Base-by-base conservation (phyloP, 2,797 vertebrate species). In the Octomys mimax region DNA sequence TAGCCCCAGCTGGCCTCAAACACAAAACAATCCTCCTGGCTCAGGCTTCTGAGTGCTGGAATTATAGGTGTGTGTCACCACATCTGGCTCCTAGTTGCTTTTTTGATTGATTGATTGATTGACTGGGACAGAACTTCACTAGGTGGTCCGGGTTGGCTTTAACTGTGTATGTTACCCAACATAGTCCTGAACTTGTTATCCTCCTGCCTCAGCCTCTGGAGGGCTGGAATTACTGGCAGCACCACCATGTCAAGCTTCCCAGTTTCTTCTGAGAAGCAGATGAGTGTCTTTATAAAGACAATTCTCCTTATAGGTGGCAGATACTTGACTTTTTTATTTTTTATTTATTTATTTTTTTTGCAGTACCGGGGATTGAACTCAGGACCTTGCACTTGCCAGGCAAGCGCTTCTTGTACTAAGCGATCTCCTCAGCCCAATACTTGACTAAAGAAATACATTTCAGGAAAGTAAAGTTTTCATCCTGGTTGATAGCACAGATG, bases 381-480 rank as follows among this genome's bases (percentile, higher is more conserved):
- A 39, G 39, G 39, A 39, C 39, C 39, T 39, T 39, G 39, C 39
- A 39, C 39, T 39, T 39, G 39, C 39, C 39, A 39, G 39, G 39
- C 39, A 39, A 39, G 39, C 39, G 39, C 39, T 39, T 39, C 2
- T 39, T 39, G 39, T 39, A 39, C 39, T 39, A 39, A 39, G 42
- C 42, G 4, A 42, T 42, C 42, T 42, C 42, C 42, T 42, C 5
- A 6, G 42, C 42, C 42, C 42, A 42, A 54, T n/a, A 26, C 61
- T 54, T 61, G 68, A 85, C 79, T 31, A 11, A 79, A 91, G 79
- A 80, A 89, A 80, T 33, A 42, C 31, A 61, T 75, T 80, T 57
- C 86, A 36, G 62, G 92, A 84, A 91, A 91, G 82, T 59, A 66
- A 68, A 12, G 49, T 66, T 89, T 86, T 90, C 77, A 68, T 79